Evolutionary conservation across 2,888 invertebrate species (phyloP), one percentile per base, ranked within the genome.

Genomic region (Lithosia quadra): DNA sequence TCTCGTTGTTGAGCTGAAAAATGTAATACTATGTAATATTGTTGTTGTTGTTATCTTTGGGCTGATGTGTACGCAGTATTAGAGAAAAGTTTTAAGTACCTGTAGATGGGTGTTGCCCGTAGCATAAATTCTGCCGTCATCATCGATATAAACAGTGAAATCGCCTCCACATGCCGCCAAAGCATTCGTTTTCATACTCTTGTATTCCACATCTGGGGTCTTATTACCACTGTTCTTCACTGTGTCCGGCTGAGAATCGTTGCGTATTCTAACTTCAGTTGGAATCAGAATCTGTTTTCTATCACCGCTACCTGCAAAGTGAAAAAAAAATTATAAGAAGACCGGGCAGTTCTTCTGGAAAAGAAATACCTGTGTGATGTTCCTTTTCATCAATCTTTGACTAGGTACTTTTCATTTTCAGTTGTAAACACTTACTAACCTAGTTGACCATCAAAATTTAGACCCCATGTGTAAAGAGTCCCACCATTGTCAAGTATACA

Each of bases 371-470:
- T n/a, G n/a, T n/a, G n/a, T n/a, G n/a, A n/a, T n/a, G n/a, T n/a
- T n/a, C n/a, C n/a, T n/a, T n/a, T n/a, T n/a, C n/a, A n/a, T n/a
- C n/a, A n/a, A n/a, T 36, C 10, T 60, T n/a, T 21, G 9, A 21
- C 28, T 60, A 36, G 3, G 11, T 22, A 21, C 13, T 56, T 21
- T 15, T 24, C 5, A 28, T 33, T 62, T 39, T 62, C 28, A 28
- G 21, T 61, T 21, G 34, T 43, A n/a, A 28, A 2, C 5, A 15
- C 22, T 56, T 39, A 78, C 85, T 83, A 74, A 94, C 98, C 98
- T 66, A 99, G 92, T 88, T 99, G 99, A 49, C 98, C 98, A 86
- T 99, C 98, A 73, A 98, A 96, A 91, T 98, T 98, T 74, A 98
- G 96, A 2, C 99, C 99, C 98, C 98, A 99, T 0, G 97, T 96